Base-by-base conservation (phyloP, 2,888 invertebrate species). In the Agrochola macilenta region DNA sequence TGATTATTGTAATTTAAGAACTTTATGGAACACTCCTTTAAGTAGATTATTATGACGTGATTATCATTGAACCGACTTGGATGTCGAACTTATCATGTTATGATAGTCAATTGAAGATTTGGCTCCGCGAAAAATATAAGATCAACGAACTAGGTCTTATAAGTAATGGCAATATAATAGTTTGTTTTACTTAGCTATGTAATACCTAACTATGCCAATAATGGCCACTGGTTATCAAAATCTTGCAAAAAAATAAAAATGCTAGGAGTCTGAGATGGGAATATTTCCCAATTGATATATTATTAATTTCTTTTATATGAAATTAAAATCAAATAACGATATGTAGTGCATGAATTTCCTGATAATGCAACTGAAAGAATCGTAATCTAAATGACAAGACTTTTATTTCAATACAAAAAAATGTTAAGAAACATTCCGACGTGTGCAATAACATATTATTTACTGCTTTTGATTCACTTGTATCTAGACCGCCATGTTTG, bases 401-500 rank as follows among this genome's bases (percentile, higher is more conserved):
- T 52, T 26, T 43, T 52, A 69, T 78, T 72, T 69, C 49, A 74
- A 66, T 82, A 58, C 63, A 63, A 74, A 65, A 30, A 60, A 70
- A 74, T 79, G 8, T 74, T 83, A 70, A 43, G 83, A 79, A 82
- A 83, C 11, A 26, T 8, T 60, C n/a, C 35, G 2, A 54, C 14
- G 20, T 66, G 58, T 68, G 68, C 70, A 79, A 82, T 43, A 79
- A 64, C 5, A 39, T 79, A 70, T 71, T 83, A 26, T 49, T n/a
- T 74, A 78, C 61, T 54, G 35, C 63, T 68, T 82, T 68, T 46
- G 64, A 78, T 73, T 78, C 66, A 52, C 23, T 26, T 14, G 23
- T 52, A 82, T 82, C 43, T 82, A 82, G 79, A 82, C 66, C 74
- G 58, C 35, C 58, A 35, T 64, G 68, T 82, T 74, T 83, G 83